phyloP scores from a whole-genome alignment of 2,113 vertebrate species.

The Lanius ludovicianus region DNA sequence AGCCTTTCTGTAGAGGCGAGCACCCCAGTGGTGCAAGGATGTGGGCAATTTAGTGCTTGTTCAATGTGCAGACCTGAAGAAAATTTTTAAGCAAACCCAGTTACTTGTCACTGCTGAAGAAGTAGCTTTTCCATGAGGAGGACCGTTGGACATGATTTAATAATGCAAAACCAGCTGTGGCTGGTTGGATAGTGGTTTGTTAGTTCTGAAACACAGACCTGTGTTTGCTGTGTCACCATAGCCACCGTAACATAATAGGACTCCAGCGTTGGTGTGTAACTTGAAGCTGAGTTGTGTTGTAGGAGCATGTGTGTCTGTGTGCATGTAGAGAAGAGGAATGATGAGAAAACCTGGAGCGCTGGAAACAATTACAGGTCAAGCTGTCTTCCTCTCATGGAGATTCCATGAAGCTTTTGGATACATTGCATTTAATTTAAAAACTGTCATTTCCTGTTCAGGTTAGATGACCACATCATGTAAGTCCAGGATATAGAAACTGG shows the following conservation, averaged over 20 bases:
- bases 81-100: background rate
- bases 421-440: background rate
- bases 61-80: background rate
- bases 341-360: background rate
- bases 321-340: background rate
- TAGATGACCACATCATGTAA: background rate
- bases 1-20: background rate
- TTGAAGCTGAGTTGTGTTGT: background rate
- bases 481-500: background rate
- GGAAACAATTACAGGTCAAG: slow-evolving; percentile 7
- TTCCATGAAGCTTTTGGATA: background rate
- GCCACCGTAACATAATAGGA: background rate
- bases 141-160: background rate
- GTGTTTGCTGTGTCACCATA: background rate
- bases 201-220: background rate
- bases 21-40: background rate
- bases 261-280: background rate
- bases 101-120: background rate
- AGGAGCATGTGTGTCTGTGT: background rate
- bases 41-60: background rate
- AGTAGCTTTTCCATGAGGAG: background rate
- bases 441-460: background rate
- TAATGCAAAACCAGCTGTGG: background rate
- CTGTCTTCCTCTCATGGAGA: background rate
- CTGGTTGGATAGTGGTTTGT: background rate